Evolutionary conservation across 2,888 invertebrate genomes (phyloP).

Genomic region (Plagiodera versicolora): DNA sequence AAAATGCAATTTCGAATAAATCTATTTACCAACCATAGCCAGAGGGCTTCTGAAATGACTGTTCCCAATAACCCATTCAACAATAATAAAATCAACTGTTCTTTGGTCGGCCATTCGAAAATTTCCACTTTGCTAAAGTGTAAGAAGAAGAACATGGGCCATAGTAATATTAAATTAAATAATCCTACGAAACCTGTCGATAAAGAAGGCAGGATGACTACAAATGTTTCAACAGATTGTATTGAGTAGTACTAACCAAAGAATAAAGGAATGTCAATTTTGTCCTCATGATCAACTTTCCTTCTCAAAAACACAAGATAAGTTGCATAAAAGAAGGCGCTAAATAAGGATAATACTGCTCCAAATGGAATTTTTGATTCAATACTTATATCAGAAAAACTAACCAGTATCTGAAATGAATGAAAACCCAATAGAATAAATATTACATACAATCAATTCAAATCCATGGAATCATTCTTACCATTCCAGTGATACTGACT

Average conservation of each 20-base stretch:
- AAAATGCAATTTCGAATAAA: too few relatives aligned
- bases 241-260: constrained; percentile 69
- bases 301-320: constrained; percentile 86
- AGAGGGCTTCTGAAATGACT: constrained; percentile 86
- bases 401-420: constrained; percentile 69
- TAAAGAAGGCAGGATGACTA: neutral
- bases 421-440: too few relatives aligned
- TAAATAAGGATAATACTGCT: constrained; percentile 78
- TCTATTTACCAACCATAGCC: constrained; percentile 75
- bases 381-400: constrained; percentile 69
- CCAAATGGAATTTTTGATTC: constrained; percentile 74
- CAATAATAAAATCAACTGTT: constrained; percentile 77
- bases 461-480: constrained; percentile 55
- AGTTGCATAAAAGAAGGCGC: constrained; percentile 86
- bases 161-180: constrained; percentile 82
- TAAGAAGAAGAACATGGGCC: constrained; percentile 87
- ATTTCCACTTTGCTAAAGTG: constrained; percentile 81
- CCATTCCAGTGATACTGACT: constrained; percentile 77
- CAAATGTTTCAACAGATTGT: neutral
- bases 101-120: constrained; percentile 81
- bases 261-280: constrained; percentile 92
- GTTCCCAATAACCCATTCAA: constrained; percentile 90
- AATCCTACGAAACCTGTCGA: constrained; percentile 88
- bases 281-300: constrained; percentile 89
- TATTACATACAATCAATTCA: neutral